Base-by-base conservation (phyloP, 2,888 invertebrate genomes). In the Cetonia aurata region DNA sequence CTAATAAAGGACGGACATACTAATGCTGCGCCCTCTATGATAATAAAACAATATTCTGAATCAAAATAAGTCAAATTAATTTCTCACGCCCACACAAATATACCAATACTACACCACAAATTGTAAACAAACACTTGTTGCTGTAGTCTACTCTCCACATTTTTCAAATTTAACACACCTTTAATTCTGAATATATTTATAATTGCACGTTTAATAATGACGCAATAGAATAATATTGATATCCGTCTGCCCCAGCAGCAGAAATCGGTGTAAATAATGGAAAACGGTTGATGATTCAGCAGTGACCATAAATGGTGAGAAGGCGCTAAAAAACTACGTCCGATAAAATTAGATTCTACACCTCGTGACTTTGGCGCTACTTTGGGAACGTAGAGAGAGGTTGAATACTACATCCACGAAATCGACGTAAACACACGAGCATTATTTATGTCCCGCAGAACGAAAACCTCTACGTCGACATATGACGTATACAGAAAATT, bases 301-400 rank as follows among this genome's bases (percentile, higher is more conserved):
- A 50, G 33, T 33, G 8, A 37, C 62, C 62, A 65, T 65, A 65
- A 65, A 65, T 65, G 62, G 62, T 15, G 6, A 65, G 50, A 52
- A 50, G 15, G 37, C 33, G 62, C 62, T 65, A 52, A 65, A 65
- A 65, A 65, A 65, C 62, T 65, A 50, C 50, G 37, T 37, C 13
- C 33, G 62, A 65, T 65, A 65, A 65, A 65, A 52, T 65, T 65
- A 65, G 62, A 65, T 25, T 65, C 15, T 46, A 33, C 25, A 25
- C 62, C 62, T 65, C 62, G 62, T 65, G 62, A 65, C 62, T 65
- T 65, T 50, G n/a, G 62, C 48, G 50, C 62, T 50, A 50, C 33
- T 12, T 25, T 52, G 37, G 4, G 9, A 37, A 17, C 57, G 42
- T 17, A n/a, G 4, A 37, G 33, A 13, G 17, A 48, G 17, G 48